A percentile compares a stretch with the other conserved stretches of the same genome.
phyloP scores from a whole-genome alignment of 2,888 invertebrate genomes.

The Stenichneumon culpator region DNA sequence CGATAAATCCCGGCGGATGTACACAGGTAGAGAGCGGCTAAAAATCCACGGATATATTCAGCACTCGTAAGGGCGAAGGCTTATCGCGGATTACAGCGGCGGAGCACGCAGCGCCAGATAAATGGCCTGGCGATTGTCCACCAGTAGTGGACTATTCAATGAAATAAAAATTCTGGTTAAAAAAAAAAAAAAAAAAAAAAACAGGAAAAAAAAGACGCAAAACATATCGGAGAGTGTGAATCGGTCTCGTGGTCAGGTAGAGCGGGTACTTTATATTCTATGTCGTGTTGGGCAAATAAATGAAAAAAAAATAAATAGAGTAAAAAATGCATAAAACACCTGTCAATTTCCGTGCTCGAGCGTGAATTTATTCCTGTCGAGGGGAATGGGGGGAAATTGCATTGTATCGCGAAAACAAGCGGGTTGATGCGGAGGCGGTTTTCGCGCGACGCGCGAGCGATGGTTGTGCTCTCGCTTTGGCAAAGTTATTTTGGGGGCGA shows the following conservation, averaged over 20 bases:
- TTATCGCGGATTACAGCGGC: slow-evolving; percentile 64
- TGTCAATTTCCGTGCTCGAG: slow-evolving; percentile 18
- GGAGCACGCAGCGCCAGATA: slow-evolving; percentile 58
- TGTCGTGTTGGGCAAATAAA: not conserved
- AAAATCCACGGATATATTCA: slow-evolving; percentile 63
- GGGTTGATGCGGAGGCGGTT: not conserved
- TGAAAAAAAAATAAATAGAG: not conserved
- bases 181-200: not conserved
- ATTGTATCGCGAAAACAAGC: not conserved
- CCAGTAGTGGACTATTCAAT: slow-evolving; percentile 33
- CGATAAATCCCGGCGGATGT: slow-evolving; percentile 63
- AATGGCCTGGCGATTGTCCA: slow-evolving; percentile 61
- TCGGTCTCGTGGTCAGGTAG: not conserved
- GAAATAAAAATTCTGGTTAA: slow-evolving; percentile 25
- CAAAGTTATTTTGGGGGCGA: too few species aligned
- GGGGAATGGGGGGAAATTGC: not conserved
- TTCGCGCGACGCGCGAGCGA: not conserved
- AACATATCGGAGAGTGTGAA: slow-evolving; percentile 3
- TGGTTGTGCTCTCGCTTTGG: too few species aligned
- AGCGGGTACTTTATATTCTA: slow-evolving; percentile 14
- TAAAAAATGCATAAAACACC: slow-evolving; percentile 31
- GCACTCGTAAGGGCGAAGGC: slow-evolving; percentile 63
- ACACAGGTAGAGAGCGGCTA: slow-evolving; percentile 18
- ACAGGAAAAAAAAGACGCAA: slow-evolving; percentile 18
- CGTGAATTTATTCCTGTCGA: slow-evolving; percentile 32